Base-by-base conservation (phyloP, 2,113 vertebrate species). In the Dolichotis patagonum region DNA sequence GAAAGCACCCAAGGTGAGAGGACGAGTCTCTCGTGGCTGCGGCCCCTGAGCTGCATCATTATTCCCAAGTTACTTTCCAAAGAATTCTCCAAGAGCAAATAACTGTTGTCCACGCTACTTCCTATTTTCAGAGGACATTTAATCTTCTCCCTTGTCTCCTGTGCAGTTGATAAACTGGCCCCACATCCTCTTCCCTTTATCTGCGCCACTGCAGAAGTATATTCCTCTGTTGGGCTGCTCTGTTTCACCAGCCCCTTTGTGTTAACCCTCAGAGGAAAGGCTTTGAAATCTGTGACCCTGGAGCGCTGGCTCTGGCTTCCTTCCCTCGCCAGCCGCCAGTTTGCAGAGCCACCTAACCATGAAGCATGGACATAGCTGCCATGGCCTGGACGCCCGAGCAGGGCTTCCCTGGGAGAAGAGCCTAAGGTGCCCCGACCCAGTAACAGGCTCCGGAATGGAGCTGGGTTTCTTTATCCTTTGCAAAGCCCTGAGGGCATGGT, bases 281-380 rank as follows among this genome's bases (percentile, higher is more conserved):
- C 98, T 88, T 97, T 98, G 94, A 98, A 98, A 97, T 90, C 96
- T 60, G 96, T 96, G 97, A 97, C 97, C 97, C 43, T 97, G 97
- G 97, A 97, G 97, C 97, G 88, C 96, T 91, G 93, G 73, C 58
- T 56, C 19, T 58, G 90, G 91, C 60, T 38, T 32, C 82, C 85
- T 93, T 87, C 93, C 71, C 22, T 28, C 69, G 38, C 87, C 78
- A 0, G 2, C 93, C 92, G 96, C 95, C 89, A 20, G 73, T 97
- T 98, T 97, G 80, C 92, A 62, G 85, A 90, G 90, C 78, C 24
- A 0, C 14, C 4, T 96, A 90, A 84, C 98, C 97, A 97, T 96
- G 95, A 94, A 86, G 95, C 65, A 16, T 94, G 78, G 77, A 96
- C 62, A 77, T 0, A 78, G 38, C 90, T 85, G 54, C 22, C 69